These are phyloP conservation scores for Pavo muticus DNA, from an alignment of 2,113 vertebrate genomes.

Conservation along the genomic window DNA sequence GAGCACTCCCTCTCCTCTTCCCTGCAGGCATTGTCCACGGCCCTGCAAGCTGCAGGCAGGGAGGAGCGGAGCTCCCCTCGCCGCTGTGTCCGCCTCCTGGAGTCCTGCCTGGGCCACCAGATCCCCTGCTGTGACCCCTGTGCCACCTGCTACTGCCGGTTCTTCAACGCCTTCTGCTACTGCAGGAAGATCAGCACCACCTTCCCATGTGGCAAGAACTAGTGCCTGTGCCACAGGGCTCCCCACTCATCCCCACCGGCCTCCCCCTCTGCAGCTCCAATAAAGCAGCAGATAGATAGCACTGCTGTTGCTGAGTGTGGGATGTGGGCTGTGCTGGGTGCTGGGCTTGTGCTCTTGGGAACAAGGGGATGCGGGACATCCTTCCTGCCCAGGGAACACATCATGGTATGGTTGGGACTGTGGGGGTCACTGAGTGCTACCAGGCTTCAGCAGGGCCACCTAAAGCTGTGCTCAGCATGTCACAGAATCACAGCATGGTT, in stretches of 20 bases:
- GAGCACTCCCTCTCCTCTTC: background rate
- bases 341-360: background rate
- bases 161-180: constrained; percentile 96
- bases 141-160: constrained; percentile 96
- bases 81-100: constrained; percentile 90
- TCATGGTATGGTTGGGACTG: background rate
- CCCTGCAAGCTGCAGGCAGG: constrained; percentile 76
- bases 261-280: background rate
- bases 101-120: constrained; percentile 92
- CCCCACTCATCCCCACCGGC: background rate
- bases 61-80: constrained; percentile 84
- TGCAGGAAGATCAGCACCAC: constrained; percentile 87
- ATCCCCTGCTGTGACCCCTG: constrained; percentile 94
- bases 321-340: too few relatives aligned
- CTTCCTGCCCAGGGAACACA: background rate
- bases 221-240: accelerated
- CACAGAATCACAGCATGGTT: too few relatives aligned
- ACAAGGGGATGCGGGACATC: background rate
- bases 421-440: background rate
- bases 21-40: constrained; percentile 73
- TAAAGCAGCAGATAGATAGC: constrained; percentile 44
- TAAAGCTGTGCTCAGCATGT: background rate
- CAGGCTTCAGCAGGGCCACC: background rate
- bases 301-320: background rate
- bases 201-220: constrained; percentile 80